Base-by-base conservation (phyloP, 2,113 vertebrate species). In the Tenebrosternarchus preto region DNA sequence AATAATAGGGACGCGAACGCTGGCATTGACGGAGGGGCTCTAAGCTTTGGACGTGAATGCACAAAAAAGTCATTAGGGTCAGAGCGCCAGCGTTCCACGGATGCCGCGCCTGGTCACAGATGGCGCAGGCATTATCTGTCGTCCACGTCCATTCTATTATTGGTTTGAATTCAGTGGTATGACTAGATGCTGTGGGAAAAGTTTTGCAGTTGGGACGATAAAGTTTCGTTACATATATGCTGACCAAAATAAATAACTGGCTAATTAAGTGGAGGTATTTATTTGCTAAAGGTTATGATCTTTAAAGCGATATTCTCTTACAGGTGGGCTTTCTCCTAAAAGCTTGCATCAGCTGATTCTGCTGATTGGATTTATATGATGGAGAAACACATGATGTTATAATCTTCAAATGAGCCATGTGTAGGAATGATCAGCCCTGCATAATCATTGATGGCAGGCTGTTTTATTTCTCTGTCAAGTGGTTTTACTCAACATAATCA, bases 61-160 rank as follows among this genome's bases (percentile, higher is more conserved):
- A 64, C 63, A 76, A 73, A 39, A 29, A 73, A 76, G 76, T 81
- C 71, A 78, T 61, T 15, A 64, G 81, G n/a, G 85, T 85, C 79
- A 83, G 39, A 68, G 81, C n/a, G 69, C 53, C 56, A 17, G 59
- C 59, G 20, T 7, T 17, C 24, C 17, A 39, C 57, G 20, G 73
- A 73, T 24, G 63, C 39, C 74, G 75, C 53, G 33, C 19, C 11
- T 66, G 60, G 63, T 73, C 81, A 64, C 85, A 83, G 81, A 85
- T 85, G 83, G 78, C 74, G 81, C 77, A 83, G 76, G 78, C 74
- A 81, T 77, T 24, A 22, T 59, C 67, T 12, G 61, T 5, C 27
- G 59, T 60, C 43, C 31, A 53, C 7, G 57, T 39, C 7, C 16
- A n/a, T 20, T 71, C 25, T 66, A 27, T 74, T 73, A 43, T 53